These are phyloP conservation scores for Manacus vitellinus DNA, from an alignment of 2,113 vertebrate genomes.

Conservation along the genomic window DNA sequence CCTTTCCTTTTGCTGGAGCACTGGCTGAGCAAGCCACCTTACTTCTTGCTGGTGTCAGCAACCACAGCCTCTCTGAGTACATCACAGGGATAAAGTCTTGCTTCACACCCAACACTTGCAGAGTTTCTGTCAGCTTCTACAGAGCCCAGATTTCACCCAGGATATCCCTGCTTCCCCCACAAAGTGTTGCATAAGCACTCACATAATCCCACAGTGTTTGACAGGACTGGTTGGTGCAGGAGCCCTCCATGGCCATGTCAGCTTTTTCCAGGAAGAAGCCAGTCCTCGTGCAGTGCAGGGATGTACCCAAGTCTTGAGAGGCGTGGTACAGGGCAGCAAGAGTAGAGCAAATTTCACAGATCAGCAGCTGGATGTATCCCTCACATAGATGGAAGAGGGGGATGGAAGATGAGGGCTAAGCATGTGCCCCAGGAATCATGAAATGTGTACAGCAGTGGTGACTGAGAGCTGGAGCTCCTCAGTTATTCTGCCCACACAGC, in stretches of 20 bases:
- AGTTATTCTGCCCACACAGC: background rate
- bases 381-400: accelerated
- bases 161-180: background rate
- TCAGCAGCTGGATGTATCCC: background rate
- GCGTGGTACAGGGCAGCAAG: background rate
- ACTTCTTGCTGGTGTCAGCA: background rate
- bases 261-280: background rate
- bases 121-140: background rate
- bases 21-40: background rate
- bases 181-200: background rate
- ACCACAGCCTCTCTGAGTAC: background rate
- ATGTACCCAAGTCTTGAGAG: background rate
- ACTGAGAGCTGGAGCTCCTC: background rate
- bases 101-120: background rate
- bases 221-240: background rate
- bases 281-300: background rate
- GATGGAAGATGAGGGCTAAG: background rate
- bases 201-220: background rate
- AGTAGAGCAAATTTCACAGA: background rate
- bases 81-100: background rate
- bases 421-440: background rate
- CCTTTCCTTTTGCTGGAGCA: background rate
- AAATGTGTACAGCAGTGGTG: background rate
- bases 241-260: background rate
- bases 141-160: background rate